A percentile compares a stretch with the other conserved stretches of the same genome.
These are phyloP conservation scores for Okamejei kenojei DNA, from an alignment of 2,797 vertebrate genomes.

Conservation along the genomic window DNA sequence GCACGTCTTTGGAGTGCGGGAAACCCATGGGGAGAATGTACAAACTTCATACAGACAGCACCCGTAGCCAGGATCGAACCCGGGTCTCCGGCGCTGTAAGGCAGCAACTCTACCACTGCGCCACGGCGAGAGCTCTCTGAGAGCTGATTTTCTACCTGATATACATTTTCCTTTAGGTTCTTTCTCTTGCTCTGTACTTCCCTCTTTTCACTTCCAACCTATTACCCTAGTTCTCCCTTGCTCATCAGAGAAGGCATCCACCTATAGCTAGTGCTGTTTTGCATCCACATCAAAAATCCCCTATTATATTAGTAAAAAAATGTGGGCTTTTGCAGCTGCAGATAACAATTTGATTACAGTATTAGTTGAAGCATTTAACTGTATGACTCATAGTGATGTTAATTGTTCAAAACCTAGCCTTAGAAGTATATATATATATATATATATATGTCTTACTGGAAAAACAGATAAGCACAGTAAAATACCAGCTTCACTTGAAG, in stretches of 20 bases:
- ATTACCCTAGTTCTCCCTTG: neutral
- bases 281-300: slow-evolving; percentile 14
- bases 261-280: slow-evolving; percentile 18
- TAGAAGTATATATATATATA: neutral
- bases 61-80: too few relatives aligned
- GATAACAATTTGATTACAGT: neutral
- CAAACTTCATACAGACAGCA: too few relatives aligned
- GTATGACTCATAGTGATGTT: slow-evolving; percentile 12
- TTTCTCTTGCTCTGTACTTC: neutral
- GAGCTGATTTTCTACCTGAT: neutral
- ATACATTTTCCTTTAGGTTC: neutral
- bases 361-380: slow-evolving; percentile 1
- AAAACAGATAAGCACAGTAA: neutral
- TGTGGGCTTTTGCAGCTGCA: neutral
- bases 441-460: neutral
- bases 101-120: too few relatives aligned
- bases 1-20: too few relatives aligned
- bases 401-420: neutral
- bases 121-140: too few relatives aligned
- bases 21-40: too few relatives aligned
- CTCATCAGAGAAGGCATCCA: neutral
- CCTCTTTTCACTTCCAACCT: neutral
- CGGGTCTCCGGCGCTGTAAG: too few relatives aligned
- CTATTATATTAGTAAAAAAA: neutral
- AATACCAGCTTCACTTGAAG: neutral